Evolutionary conservation across 2,888 invertebrate genomes (phyloP), one percentile per base, ranked within the genome.

Genomic region (Dorcus hopei): DNA sequence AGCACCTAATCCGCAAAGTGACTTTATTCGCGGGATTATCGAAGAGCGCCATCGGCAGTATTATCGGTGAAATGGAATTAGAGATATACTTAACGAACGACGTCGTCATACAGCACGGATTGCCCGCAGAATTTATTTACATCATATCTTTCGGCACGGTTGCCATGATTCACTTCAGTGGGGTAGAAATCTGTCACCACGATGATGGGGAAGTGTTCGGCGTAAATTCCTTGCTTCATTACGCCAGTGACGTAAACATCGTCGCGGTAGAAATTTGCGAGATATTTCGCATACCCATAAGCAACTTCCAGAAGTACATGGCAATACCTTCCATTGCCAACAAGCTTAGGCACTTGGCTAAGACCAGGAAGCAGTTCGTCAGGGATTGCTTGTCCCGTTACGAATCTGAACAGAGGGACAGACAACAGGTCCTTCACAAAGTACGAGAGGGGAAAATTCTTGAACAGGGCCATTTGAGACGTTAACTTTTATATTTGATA

Each of bases 141-240:
- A 82, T 83, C 62, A 82, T 83, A 57, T 79, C 80, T 0, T 76
- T 72, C 26, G 83, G 83, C 1, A 80, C 80, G 0, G 81, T 82
- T 0, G 79, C 80, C 0, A 72, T 80, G 38, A 77, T 76, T 49
- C 77, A 79, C 2, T 55, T 59, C 2, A 71, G 74, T 1, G 80
- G 79, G 4, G 79, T 80, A 53, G 86, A 86, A 78, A 81, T 79
- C 38, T 72, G 70, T 23, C 80, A 81, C 64, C 67, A 83, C 7
- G 79, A 82, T 63, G 85, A 85, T 60, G 85, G 85, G 0, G 82
- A 76, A 33, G 71, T 76, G 59, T 79, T 82, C 61, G 82, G 82
- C 0, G 62, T 70, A 4, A 69, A 71, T 40, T 53, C 78, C 23
- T 53, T 77, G 2, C 16, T 63, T 3, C 57, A 61, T n/a, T 52